Conservation (phyloP, 2,888 invertebrate species). For the Reticulitermes lucifugus region DNA sequence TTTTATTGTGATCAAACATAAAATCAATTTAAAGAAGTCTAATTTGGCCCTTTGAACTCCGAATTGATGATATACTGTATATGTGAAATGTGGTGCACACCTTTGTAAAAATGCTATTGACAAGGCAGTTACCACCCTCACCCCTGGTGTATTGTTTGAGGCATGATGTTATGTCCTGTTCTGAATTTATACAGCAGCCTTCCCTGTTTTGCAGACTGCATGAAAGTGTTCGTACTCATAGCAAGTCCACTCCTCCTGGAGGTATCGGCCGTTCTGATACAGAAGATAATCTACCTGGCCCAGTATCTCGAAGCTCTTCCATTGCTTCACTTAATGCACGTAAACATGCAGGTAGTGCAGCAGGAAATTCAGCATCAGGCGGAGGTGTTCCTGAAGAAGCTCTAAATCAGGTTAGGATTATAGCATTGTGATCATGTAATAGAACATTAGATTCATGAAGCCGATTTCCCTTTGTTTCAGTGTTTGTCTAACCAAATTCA, state of each 20-base stretch:
- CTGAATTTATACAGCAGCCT: neutral
- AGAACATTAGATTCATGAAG: neutral
- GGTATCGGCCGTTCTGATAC: conserved; percentile 54
- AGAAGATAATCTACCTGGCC: conserved; percentile 56
- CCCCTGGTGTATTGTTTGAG: too few species aligned
- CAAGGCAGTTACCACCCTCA: too few species aligned
- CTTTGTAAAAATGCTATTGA: too few species aligned
- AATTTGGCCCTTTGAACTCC: too few species aligned
- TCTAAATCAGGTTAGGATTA: conserved; percentile 31
- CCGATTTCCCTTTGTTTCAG: too few species aligned
- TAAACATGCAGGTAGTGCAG: conserved; percentile 1
- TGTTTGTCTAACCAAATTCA: too few species aligned
- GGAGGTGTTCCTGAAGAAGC: conserved; percentile 20
- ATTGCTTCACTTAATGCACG: conserved; percentile 62
- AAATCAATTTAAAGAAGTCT: too few species aligned
- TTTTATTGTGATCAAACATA: too few species aligned
- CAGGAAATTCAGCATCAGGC: conserved; percentile 5
- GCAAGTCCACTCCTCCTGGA: conserved; percentile 56
- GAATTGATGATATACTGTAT: too few species aligned
- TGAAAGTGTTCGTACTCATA: conserved; percentile 61
- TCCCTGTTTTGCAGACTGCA: conserved; percentile 60
- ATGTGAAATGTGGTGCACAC: too few species aligned
- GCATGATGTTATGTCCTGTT: too few species aligned
- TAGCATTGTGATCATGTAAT: neutral
- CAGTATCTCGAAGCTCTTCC: conserved; percentile 67